Conservation (phyloP, 2,797 vertebrate genomes). For the Urosaurus nigricauda region DNA sequence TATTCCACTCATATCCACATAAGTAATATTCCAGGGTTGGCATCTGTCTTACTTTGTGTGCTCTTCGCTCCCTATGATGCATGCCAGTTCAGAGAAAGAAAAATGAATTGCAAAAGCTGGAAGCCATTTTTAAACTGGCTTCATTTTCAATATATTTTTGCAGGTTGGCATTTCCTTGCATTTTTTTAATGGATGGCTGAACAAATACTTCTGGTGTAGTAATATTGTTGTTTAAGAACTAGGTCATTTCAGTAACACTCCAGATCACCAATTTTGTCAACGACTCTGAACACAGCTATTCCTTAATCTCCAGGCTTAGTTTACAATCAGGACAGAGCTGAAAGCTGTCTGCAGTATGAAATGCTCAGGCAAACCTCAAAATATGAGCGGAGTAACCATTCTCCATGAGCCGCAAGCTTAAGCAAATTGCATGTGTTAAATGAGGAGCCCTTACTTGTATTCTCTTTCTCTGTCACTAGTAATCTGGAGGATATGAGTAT, state of each 20-base stretch:
- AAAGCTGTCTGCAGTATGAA: background rate
- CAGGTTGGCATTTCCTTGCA: slow-evolving; percentile 12
- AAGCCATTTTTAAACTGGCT: background rate
- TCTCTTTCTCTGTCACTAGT: background rate
- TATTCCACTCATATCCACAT: no score
- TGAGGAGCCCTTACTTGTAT: background rate
- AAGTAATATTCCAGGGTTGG: background rate
- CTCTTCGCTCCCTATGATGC: no score
- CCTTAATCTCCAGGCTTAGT: background rate
- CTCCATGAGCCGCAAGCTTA: background rate
- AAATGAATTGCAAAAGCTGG: background rate
- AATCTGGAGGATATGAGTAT: background rate
- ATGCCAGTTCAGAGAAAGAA: no score
- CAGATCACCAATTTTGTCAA: background rate
- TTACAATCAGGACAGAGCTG: background rate
- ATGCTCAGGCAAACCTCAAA: background rate
- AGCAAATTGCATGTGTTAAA: background rate
- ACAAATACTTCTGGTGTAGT: background rate
- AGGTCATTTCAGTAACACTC: background rate
- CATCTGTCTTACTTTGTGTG: background rate
- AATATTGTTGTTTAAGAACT: background rate
- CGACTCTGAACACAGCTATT: background rate
- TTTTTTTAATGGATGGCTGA: background rate
- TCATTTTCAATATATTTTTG: background rate
- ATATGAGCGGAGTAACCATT: background rate